phyloP scores from a whole-genome alignment of 2,888 invertebrate genomes.

The Melipona beecheii region DNA sequence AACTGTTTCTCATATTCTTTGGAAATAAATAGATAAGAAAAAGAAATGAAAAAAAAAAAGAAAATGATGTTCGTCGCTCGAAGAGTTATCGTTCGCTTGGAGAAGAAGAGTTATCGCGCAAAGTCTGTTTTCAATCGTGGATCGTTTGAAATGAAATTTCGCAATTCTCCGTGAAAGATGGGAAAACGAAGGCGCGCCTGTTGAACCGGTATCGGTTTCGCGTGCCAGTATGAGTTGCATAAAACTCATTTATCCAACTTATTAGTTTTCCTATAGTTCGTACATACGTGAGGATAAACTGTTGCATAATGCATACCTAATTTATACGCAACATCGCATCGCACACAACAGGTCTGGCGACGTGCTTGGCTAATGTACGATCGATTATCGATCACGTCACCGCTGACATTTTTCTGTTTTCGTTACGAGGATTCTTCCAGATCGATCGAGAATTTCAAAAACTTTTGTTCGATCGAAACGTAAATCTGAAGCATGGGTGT shows the following conservation, averaged over 20 bases:
- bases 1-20: no score
- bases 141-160: background rate
- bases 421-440: background rate
- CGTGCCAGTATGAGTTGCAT: background rate
- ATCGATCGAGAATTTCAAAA: background rate
- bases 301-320: conserved; percentile 18
- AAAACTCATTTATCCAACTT: background rate
- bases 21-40: no score
- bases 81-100: no score
- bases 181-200: background rate
- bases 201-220: background rate
- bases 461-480: no score
- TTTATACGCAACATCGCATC: conserved; percentile 6
- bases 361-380: background rate
- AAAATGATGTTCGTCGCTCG: no score
- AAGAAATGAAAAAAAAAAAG: no score
- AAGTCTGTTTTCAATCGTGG: background rate
- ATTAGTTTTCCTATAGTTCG: conserved; percentile 13
- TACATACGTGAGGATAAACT: background rate
- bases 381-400: background rate
- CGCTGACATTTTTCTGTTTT: background rate
- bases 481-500: no score
- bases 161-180: background rate
- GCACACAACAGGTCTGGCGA: background rate
- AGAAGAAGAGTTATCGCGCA: background rate